These are phyloP conservation scores for Tapirus terrestris DNA, from an alignment of 2,113 vertebrate genomes.

Conservation along the genomic window DNA sequence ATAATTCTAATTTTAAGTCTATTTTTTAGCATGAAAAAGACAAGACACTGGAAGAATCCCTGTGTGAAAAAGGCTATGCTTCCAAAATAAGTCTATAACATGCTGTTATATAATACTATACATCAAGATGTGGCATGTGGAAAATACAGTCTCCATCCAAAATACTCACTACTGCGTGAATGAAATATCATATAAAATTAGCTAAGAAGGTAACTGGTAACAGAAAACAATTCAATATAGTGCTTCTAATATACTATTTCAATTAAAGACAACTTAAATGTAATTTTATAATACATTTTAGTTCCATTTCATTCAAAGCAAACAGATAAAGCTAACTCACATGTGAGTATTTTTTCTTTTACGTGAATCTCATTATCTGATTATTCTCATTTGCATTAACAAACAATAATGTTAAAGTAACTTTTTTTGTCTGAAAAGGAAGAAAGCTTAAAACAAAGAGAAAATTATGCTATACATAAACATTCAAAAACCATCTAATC, in stretches of 20 bases:
- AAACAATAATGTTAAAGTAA: neutral
- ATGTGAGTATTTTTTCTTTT: neutral
- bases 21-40: constrained; percentile 24
- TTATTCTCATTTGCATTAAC: neutral
- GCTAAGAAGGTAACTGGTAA: neutral
- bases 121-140: neutral
- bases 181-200: constrained; percentile 30
- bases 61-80: neutral
- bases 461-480: neutral
- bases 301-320: constrained; percentile 17
- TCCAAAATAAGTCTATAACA: constrained; percentile 29
- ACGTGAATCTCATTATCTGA: constrained; percentile 12
- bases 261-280: constrained; percentile 13
- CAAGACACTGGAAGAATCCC: neutral
- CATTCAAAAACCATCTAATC: neutral
- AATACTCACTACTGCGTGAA: neutral
- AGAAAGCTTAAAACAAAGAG: constrained; percentile 7
- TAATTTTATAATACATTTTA: constrained; percentile 34
- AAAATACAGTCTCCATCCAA: neutral
- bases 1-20: neutral
- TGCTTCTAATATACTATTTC: constrained; percentile 13
- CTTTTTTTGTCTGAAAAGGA: neutral
- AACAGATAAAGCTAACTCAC: neutral
- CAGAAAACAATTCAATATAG: neutral
- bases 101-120: neutral